Base-by-base conservation (phyloP, 2,113 vertebrate genomes). In the Cynocephalus volans region DNA sequence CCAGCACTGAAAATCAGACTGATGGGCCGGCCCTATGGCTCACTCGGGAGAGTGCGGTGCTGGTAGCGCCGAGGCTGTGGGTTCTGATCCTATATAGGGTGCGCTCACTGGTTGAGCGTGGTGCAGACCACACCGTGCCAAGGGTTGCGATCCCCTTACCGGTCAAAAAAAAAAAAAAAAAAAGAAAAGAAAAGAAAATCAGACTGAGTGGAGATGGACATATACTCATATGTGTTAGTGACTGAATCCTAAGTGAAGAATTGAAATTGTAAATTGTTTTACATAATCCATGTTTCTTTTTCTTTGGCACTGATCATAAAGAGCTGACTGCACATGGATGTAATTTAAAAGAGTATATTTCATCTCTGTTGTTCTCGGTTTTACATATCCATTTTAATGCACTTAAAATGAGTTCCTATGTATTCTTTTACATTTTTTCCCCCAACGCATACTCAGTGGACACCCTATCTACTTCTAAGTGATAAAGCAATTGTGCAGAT, bases 331-430 rank as follows among this genome's bases (percentile, higher is more conserved):
- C 13, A 67, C 15, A 14, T 26, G 52, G 17, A 82, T 94, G 15
- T 82, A 58, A 88, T 50, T 36, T 82, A 45, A 93, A 88, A 70
- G 23, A 23, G 2, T 75, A 75, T 69, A 62, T 70, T 83, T 64
- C 72, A 77, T 70, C 75, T 75, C 33, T 79, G 26, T 79, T 76
- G 50, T 93, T 77, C 45, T 93, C 83, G 52, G 48, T 60, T 92
- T 88, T 91, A 79, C 48, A 70, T 88, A 54, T 82, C 76, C 24
- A 23, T 94, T 89, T 87, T 86, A 81, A 84, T 94, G 60, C 45
- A 62, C 69, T 80, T 81, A 81, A 69, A 69, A 67, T 41, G 65
- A 87, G 33, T 82, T 87, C 12, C 41, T 41, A 41, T 41, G 41
- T 41, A 41, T 41, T 41, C 4, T 41, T 41, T 41, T 41, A 4